Percentiles rank a stretch among this genome's conserved stretches.
Evolutionary conservation across 2,888 invertebrate species (phyloP).

Genomic region (Hemaris fuciformis): DNA sequence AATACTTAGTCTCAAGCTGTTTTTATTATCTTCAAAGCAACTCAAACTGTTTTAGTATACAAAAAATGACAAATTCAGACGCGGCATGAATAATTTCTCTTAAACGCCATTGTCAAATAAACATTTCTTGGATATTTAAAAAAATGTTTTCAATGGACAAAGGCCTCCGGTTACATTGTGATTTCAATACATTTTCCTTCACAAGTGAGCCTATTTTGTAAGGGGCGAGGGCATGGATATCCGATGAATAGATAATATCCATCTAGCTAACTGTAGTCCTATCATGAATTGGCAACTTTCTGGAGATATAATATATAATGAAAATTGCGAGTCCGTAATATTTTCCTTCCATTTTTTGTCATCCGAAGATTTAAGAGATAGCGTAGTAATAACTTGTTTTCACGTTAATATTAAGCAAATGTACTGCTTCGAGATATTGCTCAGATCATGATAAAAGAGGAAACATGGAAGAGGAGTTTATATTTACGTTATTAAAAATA

Average conservation of each 20-base stretch:
- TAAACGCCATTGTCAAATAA: constrained; percentile 70
- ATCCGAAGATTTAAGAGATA: neutral
- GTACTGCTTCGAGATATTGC: neutral
- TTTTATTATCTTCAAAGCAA: neutral
- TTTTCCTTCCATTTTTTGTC: constrained; percentile 40
- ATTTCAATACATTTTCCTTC: constrained; percentile 77
- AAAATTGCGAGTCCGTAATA: constrained; percentile 40
- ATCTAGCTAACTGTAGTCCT: constrained; percentile 65
- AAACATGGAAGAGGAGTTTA: no score
- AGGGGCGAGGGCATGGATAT: constrained; percentile 56
- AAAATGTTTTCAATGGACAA: constrained; percentile 67
- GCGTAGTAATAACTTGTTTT: neutral
- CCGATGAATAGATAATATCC: constrained; percentile 76
- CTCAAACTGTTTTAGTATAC: constrained; percentile 46
- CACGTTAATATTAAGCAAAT: neutral
- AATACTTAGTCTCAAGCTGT: neutral
- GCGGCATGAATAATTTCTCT: constrained; percentile 70
- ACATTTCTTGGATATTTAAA: constrained; percentile 55
- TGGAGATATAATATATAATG: constrained; percentile 44
- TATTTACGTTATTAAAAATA: no score
- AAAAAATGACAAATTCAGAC: constrained; percentile 62
- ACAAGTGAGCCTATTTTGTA: constrained; percentile 74
- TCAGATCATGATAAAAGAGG: no score
- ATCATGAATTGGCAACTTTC: constrained; percentile 70
- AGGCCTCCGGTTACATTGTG: constrained; percentile 72